Conservation (phyloP, 2,888 invertebrate genomes). For the Idaea straminata region DNA sequence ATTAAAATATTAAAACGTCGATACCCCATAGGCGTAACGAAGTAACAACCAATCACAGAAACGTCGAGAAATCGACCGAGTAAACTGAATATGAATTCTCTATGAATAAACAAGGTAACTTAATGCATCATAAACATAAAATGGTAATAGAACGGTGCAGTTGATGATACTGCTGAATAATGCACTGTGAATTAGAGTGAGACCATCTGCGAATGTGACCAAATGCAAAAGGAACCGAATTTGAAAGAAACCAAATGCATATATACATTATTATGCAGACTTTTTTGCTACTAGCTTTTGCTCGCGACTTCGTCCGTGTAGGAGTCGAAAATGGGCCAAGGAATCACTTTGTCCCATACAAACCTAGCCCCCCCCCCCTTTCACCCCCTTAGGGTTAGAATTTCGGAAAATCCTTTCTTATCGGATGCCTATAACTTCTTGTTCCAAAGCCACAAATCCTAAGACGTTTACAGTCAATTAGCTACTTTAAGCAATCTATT, state of each 20-base stretch:
- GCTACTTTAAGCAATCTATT: too few species aligned
- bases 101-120: slow-evolving; percentile 34
- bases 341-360: too few species aligned
- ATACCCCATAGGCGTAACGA: slow-evolving; percentile 1
- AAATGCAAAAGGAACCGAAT: background rate
- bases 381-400: too few species aligned
- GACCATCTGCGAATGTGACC: background rate
- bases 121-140: slow-evolving; percentile 40
- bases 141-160: slow-evolving; percentile 32
- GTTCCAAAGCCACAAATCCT: too few species aligned
- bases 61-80: slow-evolving; percentile 17
- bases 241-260: background rate
- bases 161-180: background rate
- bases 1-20: background rate
- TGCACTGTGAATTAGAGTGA: background rate
- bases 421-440: too few species aligned
- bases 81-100: slow-evolving; percentile 30
- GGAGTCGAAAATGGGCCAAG: too few species aligned
- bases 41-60: background rate
- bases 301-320: too few species aligned
- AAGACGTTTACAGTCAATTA: too few species aligned
- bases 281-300: too few species aligned
- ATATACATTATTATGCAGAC: background rate
- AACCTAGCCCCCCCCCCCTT: too few species aligned
- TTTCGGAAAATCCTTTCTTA: too few species aligned